Base-by-base conservation (phyloP, 1,140 invertebrate genomes). In the Drosophila trapezifrons region DNA sequence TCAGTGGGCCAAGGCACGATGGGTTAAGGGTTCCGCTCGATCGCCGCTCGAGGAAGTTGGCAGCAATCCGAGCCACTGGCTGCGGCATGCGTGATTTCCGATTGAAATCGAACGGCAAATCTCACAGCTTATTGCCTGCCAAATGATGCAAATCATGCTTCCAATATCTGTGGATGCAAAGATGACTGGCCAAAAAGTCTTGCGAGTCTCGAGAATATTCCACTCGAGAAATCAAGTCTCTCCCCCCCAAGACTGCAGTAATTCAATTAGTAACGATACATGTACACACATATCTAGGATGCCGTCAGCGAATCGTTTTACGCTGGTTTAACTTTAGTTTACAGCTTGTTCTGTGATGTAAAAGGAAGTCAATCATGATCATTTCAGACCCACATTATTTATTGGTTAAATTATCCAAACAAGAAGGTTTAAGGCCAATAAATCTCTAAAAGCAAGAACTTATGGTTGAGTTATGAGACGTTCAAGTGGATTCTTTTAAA, bases 81-180 rank as follows among this genome's bases (percentile, higher is more conserved):
- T 49, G 69, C 42, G 43, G 52, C 69, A 72, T 72, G 69, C 69
- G 69, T 72, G 69, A 71, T 35, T 72, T 72, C 52, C 69, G 69
- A 71, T 72, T 71, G 65, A 35, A 71, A 72, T 71, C 67, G 52
- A 58, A 71, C 29, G 40, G 42, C 66, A 70, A 47, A 57, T 72
- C 69, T 71, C 40, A 72, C 69, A 72, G 65, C 69, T 72, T 72
- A 72, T 72, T 72, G 69, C 69, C 65, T 72, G 66, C 69, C 69
- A 72, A 72, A 71, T 72, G 51, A 72, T 72, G 69, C 65, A 72
- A 72, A 72, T 71, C 69, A 71, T 72, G 58, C 52, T 72, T 58
- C 43, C 66, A 38, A 71, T 71, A 71, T 71, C 43, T 47, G 66
- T n/a, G 38, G 32, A 29, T 70, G 35, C 20, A 54, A 18, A 29